Conservation (phyloP, 2,888 invertebrate genomes). For the Drosophila putrida region DNA sequence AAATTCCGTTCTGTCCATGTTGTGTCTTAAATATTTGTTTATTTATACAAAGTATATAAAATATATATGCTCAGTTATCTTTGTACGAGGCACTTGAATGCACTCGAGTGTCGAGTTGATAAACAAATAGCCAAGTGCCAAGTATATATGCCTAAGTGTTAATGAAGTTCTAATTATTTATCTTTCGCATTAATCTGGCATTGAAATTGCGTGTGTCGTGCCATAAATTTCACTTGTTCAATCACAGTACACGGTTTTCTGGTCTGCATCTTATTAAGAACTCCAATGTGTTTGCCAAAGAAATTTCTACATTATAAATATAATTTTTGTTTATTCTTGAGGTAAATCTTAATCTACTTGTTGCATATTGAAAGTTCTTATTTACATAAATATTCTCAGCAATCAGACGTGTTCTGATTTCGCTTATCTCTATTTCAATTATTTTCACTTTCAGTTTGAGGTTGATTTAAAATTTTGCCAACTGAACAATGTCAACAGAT, state of each 20-base stretch:
- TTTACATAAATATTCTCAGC: constrained; percentile 1
- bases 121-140: constrained; percentile 10
- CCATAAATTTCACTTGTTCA: constrained; percentile 14
- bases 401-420: not conserved
- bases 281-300: constrained; percentile 9
- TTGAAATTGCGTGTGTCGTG: constrained; percentile 14
- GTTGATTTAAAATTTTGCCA: constrained; percentile 3
- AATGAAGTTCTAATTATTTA: constrained; percentile 42
- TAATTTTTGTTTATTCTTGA: constrained; percentile 3
- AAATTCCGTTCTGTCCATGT: constrained; percentile 4
- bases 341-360: not conserved
- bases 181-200: constrained; percentile 35
- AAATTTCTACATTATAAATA: not conserved
- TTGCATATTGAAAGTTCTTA: constrained; percentile 2
- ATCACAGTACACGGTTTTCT: not conserved
- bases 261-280: constrained; percentile 5
- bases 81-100: not conserved
- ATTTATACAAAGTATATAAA: constrained; percentile 5
- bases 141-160: constrained; percentile 12
- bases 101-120: constrained; percentile 32
- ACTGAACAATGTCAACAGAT: constrained; percentile 1
- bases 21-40: constrained; percentile 1
- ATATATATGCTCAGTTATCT: constrained; percentile 21
- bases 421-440: constrained; percentile 2
- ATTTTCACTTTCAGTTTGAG: constrained; percentile 18